Percentiles rank a stretch among this genome's conserved stretches.
Evolutionary conservation across 64 coral and sea anemone genomes (phyloP).

Genomic region (Porites lutea): DNA sequence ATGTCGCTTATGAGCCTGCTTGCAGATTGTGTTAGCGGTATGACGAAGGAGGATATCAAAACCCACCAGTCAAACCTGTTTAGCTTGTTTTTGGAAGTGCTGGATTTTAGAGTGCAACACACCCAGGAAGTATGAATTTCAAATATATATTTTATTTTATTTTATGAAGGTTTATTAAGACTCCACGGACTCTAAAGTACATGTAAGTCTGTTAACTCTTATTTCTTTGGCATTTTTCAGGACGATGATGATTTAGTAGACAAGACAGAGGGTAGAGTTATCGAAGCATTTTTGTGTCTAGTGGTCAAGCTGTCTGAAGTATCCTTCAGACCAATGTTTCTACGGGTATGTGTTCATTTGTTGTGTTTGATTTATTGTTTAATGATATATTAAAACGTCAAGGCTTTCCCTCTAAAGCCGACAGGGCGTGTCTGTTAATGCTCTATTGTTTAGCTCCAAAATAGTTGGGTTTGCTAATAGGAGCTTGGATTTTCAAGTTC

Average conservation of each 20-base stretch:
- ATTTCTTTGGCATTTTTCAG: constrained; percentile 38
- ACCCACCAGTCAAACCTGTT: constrained; percentile 78
- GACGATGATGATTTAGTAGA: constrained; percentile 56
- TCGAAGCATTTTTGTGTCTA: constrained; percentile 73
- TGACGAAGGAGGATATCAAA: constrained; percentile 87
- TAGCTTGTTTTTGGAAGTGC: constrained; percentile 70
- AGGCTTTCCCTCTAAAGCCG: too few species aligned
- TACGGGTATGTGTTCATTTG: constrained; percentile 59
- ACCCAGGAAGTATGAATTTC: constrained; percentile 44
- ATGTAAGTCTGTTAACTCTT: not conserved
- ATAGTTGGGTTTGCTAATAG: too few species aligned
- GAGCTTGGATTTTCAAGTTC: too few species aligned
- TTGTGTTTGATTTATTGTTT: too few species aligned
- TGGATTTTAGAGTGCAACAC: constrained; percentile 84
- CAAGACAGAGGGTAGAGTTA: constrained; percentile 73
- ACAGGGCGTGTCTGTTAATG: too few species aligned
- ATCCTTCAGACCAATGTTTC: constrained; percentile 92
- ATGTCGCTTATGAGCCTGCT: constrained; percentile 63
- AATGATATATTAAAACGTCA: too few species aligned
- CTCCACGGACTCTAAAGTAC: not conserved
- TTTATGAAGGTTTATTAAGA: too few species aligned
- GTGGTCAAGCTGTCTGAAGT: constrained; percentile 96
- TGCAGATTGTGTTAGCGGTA: constrained; percentile 54
- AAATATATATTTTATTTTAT: too few species aligned
- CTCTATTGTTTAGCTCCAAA: too few species aligned